phyloP scores from a whole-genome alignment of 2,888 invertebrate genomes.

The Aphrophora alni region DNA sequence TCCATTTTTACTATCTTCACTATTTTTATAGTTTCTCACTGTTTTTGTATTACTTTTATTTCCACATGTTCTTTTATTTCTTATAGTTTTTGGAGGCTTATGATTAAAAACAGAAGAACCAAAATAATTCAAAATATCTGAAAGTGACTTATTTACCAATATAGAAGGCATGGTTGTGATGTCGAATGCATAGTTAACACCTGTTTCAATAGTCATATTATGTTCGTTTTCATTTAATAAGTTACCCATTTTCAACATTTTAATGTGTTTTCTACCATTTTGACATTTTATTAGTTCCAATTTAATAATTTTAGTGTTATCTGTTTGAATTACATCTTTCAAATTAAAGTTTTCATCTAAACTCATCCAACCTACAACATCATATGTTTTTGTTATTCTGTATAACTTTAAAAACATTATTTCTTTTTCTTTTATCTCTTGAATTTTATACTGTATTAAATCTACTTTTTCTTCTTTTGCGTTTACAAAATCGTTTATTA shows the following conservation, averaged over 20 bases:
- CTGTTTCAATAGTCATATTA: neutral
- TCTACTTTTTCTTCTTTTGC: neutral
- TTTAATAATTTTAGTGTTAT: neutral
- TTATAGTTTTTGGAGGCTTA: too few relatives aligned
- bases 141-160: neutral
- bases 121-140: neutral
- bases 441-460: neutral
- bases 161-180: neutral
- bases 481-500: neutral
- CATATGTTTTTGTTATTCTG: constrained; percentile 19
- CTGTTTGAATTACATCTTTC: neutral
- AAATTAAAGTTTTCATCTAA: constrained; percentile 21
- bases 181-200: neutral
- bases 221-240: neutral
- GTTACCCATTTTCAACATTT: neutral
- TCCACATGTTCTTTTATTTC: neutral
- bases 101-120: neutral
- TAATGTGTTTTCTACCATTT: constrained; percentile 10
- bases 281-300: constrained; percentile 6
- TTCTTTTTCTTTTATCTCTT: neutral
- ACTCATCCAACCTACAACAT: constrained; percentile 28
- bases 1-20: neutral
- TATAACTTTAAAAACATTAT: neutral
- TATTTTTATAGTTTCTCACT: neutral
- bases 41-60: neutral